These are phyloP conservation scores for Dipodomys spectabilis DNA, from an alignment of 2,113 vertebrate species.

Conservation along the genomic window DNA sequence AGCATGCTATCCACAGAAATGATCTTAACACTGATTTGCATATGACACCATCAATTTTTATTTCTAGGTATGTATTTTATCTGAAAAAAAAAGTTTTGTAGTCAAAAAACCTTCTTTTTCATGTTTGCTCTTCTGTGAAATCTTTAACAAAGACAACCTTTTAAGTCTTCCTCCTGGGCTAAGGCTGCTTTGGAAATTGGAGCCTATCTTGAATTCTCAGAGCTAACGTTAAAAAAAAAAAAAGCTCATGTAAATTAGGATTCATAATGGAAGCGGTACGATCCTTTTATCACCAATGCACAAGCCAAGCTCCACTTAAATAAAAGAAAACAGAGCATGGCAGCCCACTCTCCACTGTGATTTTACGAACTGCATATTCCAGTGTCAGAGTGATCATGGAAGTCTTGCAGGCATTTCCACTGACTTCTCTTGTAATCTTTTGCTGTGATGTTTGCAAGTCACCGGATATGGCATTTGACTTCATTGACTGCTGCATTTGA, in stretches of 20 bases:
- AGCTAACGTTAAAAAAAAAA: not conserved
- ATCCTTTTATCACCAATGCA: slow-evolving; percentile 11
- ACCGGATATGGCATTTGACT: slow-evolving; percentile 61
- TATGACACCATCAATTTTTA: not conserved
- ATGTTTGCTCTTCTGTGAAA: slow-evolving; percentile 38
- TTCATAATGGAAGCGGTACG: not conserved
- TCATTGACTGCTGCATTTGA: not conserved
- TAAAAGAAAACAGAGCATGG: slow-evolving; percentile 60
- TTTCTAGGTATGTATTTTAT: slow-evolving; percentile 12
- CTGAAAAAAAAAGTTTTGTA: not conserved
- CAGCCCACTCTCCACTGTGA: slow-evolving; percentile 37
- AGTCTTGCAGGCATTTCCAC: slow-evolving; percentile 47
- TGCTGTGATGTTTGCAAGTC: slow-evolving; percentile 58
- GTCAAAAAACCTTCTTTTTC: slow-evolving; percentile 22
- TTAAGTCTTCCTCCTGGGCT: slow-evolving; percentile 25
- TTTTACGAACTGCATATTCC: slow-evolving; percentile 72
- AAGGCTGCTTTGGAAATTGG: not conserved
- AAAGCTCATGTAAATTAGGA: slow-evolving; percentile 33
- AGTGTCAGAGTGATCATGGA: slow-evolving; percentile 42
- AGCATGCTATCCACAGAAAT: not conserved
- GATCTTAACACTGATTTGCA: not conserved
- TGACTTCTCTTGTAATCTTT: slow-evolving; percentile 69
- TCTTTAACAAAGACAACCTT: slow-evolving; percentile 43
- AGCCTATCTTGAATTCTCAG: slow-evolving; percentile 17
- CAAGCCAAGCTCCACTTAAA: not conserved